phyloP scores from a whole-genome alignment of 2,113 vertebrate species.

The Phoenicopterus ruber region DNA sequence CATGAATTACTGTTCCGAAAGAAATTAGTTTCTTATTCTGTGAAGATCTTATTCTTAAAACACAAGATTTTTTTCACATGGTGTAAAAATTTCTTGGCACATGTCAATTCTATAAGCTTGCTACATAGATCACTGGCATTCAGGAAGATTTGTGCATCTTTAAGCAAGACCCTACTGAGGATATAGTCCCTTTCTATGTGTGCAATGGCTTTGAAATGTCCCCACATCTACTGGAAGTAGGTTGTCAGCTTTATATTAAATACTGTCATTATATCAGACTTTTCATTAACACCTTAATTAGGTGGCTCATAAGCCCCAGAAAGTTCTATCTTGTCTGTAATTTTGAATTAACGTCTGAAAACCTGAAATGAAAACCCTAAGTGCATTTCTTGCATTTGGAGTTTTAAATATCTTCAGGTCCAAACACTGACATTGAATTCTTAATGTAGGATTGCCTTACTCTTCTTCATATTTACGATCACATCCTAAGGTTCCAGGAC shows the following conservation, averaged over 20 bases:
- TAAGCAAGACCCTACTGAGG: neutral
- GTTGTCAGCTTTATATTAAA: neutral
- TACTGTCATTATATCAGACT: neutral
- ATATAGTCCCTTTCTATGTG: neutral
- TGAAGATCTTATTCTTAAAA: neutral
- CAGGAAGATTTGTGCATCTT: neutral
- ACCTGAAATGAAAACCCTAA: neutral
- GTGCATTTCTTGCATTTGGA: neutral
- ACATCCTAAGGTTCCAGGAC: neutral
- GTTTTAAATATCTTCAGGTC: neutral
- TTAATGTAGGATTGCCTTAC: neutral
- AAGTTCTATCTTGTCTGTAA: neutral
- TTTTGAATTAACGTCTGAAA: neutral
- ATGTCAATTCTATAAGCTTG: neutral
- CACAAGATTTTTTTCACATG: neutral
- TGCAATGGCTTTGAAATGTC: neutral
- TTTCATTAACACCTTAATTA: neutral
- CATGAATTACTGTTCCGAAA: neutral
- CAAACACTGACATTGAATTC: neutral
- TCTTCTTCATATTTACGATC: neutral
- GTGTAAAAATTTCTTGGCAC: neutral
- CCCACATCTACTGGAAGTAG: neutral
- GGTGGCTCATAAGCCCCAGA: neutral
- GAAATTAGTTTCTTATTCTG: neutral
- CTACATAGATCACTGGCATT: neutral